Percentiles rank a stretch among this genome's conserved stretches.
Conservation (phyloP, 2,888 invertebrate genomes). For the Eupithecia centaureata region DNA sequence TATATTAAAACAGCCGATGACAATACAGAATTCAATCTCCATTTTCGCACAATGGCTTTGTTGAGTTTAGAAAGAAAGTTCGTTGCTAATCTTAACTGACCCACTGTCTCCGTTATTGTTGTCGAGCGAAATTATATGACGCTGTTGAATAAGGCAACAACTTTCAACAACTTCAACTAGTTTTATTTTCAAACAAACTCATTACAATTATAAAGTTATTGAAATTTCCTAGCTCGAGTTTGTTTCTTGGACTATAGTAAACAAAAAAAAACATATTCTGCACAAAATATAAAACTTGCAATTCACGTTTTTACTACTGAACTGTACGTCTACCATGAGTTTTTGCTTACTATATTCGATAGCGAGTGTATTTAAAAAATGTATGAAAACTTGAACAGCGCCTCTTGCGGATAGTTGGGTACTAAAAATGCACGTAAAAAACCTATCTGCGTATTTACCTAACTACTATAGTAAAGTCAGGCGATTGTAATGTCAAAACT, state of each 20-base stretch:
- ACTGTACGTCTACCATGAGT: no score
- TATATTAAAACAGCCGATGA: neutral
- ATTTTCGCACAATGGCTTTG: conserved; percentile 10
- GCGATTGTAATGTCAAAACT: no score
- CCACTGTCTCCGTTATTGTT: conserved; percentile 23
- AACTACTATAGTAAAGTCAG: no score
- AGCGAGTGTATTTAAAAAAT: no score
- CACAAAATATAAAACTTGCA: neutral
- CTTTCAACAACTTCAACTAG: neutral
- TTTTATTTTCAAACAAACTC: neutral
- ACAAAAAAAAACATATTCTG: neutral
- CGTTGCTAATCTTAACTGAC: conserved; percentile 25
- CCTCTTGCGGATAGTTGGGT: no score
- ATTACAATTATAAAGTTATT: neutral
- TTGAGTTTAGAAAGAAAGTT: conserved; percentile 29
- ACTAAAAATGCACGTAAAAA: no score
- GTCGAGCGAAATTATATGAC: neutral
- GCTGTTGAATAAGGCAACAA: neutral
- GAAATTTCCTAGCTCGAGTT: neutral
- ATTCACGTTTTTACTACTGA: neutral
- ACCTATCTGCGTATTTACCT: no score
- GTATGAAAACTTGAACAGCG: no score
- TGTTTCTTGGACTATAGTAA: neutral
- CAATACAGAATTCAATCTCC: conserved; percentile 20
- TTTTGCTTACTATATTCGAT: no score